Evolutionary conservation across 2,888 invertebrate genomes (phyloP).

Genomic region (Pandemis heparana): DNA sequence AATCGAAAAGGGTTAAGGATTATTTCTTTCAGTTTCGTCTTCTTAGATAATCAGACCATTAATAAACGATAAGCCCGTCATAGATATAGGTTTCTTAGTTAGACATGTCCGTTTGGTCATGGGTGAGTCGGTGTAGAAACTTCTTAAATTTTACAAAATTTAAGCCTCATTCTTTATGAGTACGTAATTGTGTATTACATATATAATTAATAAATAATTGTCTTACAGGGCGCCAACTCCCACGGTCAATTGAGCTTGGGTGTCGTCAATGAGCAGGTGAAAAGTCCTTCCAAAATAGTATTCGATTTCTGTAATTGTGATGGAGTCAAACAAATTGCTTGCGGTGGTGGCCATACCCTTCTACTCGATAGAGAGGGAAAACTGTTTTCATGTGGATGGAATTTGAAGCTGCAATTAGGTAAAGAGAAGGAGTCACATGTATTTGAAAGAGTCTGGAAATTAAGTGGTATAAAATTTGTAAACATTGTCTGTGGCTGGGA

Average conservation of each 20-base stretch:
- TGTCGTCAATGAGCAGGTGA: slow-evolving; percentile 87
- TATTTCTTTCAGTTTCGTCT: no score
- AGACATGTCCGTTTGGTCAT: slow-evolving; percentile 68
- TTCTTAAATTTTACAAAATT: not conserved
- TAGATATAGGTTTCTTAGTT: not conserved
- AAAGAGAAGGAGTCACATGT: slow-evolving; percentile 77
- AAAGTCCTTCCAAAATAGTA: slow-evolving; percentile 81
- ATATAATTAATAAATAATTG: not conserved
- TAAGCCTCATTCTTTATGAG: no score
- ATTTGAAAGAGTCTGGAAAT: slow-evolving; percentile 87
- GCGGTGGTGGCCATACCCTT: slow-evolving; percentile 92
- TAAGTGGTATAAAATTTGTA: slow-evolving; percentile 84
- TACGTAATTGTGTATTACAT: no score
- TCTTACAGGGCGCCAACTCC: slow-evolving; percentile 92
- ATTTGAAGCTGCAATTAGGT: slow-evolving; percentile 90
- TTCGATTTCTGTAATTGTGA: slow-evolving; percentile 72
- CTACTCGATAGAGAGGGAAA: slow-evolving; percentile 88
- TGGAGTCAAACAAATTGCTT: slow-evolving; percentile 87
- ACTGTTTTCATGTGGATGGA: slow-evolving; percentile 92
- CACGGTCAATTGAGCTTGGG: slow-evolving; percentile 92
- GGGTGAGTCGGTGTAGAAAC: slow-evolving; percentile 58
- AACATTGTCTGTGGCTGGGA: slow-evolving; percentile 93
- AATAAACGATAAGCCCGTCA: not conserved
- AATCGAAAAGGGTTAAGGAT: no score
- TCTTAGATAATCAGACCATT: not conserved